A percentile compares a stretch with the other conserved stretches of the same genome.
These are phyloP conservation scores for Aurelia sp. DNA, from an alignment of 30 jellyfish, hydroid and myxozoan species.

Conservation along the genomic window DNA sequence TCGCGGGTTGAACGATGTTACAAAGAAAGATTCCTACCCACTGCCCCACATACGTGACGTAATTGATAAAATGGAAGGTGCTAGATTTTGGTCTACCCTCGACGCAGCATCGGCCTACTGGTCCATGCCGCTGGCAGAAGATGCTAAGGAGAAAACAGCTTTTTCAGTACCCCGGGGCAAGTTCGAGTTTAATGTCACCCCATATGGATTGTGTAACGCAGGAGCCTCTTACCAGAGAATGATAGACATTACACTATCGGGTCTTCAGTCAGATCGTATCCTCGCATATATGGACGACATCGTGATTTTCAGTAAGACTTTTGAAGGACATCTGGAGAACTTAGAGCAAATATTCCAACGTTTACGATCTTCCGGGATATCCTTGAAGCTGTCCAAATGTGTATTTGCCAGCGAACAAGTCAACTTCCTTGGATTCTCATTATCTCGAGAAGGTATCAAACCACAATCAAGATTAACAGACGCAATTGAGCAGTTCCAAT, in stretches of 20 bases:
- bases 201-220: slow-evolving; percentile 28
- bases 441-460: slow-evolving; percentile 20
- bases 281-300: slow-evolving; percentile 46
- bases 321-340: slow-evolving; percentile 9
- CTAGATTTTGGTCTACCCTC: no score
- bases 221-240: slow-evolving; percentile 21
- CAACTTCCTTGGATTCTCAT: slow-evolving; percentile 20
- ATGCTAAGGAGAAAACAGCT: slow-evolving; percentile 18
- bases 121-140: slow-evolving; percentile 19
- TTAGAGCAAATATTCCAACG: slow-evolving; percentile 7
- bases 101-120: slow-evolving; percentile 26
- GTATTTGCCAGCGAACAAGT: slow-evolving; percentile 8
- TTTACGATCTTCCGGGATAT: slow-evolving; percentile 9
- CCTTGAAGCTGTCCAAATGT: slow-evolving; percentile 48
- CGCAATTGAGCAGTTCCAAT: not conserved
- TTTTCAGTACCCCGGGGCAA: slow-evolving; percentile 17
- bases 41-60: no score
- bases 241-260: slow-evolving; percentile 18
- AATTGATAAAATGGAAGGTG: no score
- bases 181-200: slow-evolving; percentile 32
- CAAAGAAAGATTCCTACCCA: no score
- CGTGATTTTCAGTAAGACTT: slow-evolving; percentile 15
- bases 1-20: no score
- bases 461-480: slow-evolving; percentile 24
- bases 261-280: slow-evolving; percentile 24